Evolutionary conservation across 2,113 vertebrate species (phyloP), one percentile per base, ranked within the genome.

Genomic region (Glareola pratincola): DNA sequence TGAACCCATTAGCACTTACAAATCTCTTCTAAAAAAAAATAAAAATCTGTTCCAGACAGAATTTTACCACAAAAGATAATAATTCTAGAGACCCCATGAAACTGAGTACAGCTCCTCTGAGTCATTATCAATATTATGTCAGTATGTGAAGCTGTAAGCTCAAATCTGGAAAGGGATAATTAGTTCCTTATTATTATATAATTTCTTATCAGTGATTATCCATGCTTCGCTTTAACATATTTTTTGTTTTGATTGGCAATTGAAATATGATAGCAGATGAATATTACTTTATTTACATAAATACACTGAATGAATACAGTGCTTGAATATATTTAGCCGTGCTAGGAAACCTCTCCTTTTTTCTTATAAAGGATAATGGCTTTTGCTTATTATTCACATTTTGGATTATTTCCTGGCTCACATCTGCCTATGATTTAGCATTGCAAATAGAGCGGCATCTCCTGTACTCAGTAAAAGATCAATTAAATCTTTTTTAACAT

Each of bases 271-370:
- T 54, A 54, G 19, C 68, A 85, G 53, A 88, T 77, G 34, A 86
- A 88, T 86, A 86, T 88, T 79, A 14, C 15, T 90, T 84, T 89
- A 60, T 94, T 93, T 96, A 75, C 64, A 75, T 87, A 93, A 93
- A 92, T 67, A 71, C 11, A 47, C 30, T 56, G 64, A 84, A 75
- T 74, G 7, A 94, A 80, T 91, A 72, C 14, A 68, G 56, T 76
- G 26, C 37, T 79, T 91, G 36, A 29, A 8, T 85, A 76, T 56
- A 76, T 79, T 95, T 91, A 93, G 85, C 63, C 78, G 88, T 84
- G 39, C 50, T 77, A 90, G 43, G 60, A 86, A 85, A 71, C 12
- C 5, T 63, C 11, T 67, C 37, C 0, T 9, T 81, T 92, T 94
- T 74, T 92, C 48, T 84, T 72, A 47, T 30, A 77, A 74, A 86